Base-by-base conservation (phyloP, 1,140 invertebrate genomes). In the Coptotermes formosanus region DNA sequence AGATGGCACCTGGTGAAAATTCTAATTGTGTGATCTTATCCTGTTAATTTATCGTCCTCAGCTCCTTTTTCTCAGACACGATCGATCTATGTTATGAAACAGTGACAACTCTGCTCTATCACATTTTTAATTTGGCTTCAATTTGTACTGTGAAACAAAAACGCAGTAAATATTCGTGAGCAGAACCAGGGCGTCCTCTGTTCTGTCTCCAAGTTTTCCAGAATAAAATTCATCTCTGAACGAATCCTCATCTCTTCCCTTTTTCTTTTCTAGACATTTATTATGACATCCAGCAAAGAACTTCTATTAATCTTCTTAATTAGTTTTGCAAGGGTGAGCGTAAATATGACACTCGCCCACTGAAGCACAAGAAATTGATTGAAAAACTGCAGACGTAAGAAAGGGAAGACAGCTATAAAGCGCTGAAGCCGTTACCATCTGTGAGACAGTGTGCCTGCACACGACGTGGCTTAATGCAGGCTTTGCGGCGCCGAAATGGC, bases 271-370 rank as follows among this genome's bases (percentile, higher is more conserved):
- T 30, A n/a, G 64, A 75, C 64, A 75, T 75, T 75, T 75, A 75
- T 75, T 75, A 75, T 75, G 64, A 75, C 64, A 30, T 75, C 64
- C 25, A 9, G 64, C 25, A 75, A 75, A 75, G 64, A 30, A 25
- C 8, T 75, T 30, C 64, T 75, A 75, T 75, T 75, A 75, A 75
- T 75, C 64, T 75, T 75, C 64, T 75, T 75, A 75, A 75, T 75
- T 75, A 75, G 25, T n/a, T 75, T 75, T 75, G 64, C 25, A 30
- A 75, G 64, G 64, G 7, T 30, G 64, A n/a, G 64, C 25, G 64
- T 75, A 75, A 30, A 75, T 75, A 75, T n/a, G 12, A 75, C 64
- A 75, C 64, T 75, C 64, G 14, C n/a, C 64, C 64, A 75, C 25
- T 75, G 64, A 75, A 75, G 64, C 64, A 75, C 25, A 25, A 75